Base-by-base conservation (phyloP, 2,888 invertebrate species). In the Thalpophila matura region DNA sequence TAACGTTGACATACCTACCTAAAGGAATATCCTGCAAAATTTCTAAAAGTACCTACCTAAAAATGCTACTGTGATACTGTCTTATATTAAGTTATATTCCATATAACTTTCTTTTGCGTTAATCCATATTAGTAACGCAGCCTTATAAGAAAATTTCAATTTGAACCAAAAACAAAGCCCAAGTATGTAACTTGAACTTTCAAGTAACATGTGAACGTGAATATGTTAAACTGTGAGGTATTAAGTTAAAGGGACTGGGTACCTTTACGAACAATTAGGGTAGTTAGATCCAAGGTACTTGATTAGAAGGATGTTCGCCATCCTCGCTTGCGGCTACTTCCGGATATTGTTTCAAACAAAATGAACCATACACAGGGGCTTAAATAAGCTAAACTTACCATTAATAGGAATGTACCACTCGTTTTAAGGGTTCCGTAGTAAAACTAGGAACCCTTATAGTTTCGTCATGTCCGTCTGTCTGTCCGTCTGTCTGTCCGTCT, bases 241-340 rank as follows among this genome's bases (percentile, higher is more conserved):
- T 66, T 61, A 72, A 79, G 76, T 79, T 70, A 59, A 56, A 62
- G 67, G 58, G 59, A 61, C 65, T 31, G 49, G 24, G 43, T 70
- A 78, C 62, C 60, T 70, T 59, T 26, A 24, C 43, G 24, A 68
- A 71, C 80, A 91, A 89, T 91, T 85, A 86, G 77, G 86, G 86
- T 87, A 89, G 88, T 89, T 88, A 85, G 77, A 76, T 69, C 55
- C 63, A 76, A 81, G 79, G 66, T 78, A 77, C 83, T 83, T 90
- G 89, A 91, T 91, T 89, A 89, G 87, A 85, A 80, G 85, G 86
- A 87, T 86, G 87, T 85, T 84, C 85, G 83, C 72, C 75, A 73
- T 85, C 92, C 92, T 90, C 85, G 92, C 93, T 84, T 66, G 86
- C 77, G 92, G 93, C 89, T 73, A 85, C 77, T 80, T 83, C 80